Evolutionary conservation across 2,888 invertebrate species (phyloP), one percentile per base, ranked within the genome.

Genomic region (Apamea sordens): DNA sequence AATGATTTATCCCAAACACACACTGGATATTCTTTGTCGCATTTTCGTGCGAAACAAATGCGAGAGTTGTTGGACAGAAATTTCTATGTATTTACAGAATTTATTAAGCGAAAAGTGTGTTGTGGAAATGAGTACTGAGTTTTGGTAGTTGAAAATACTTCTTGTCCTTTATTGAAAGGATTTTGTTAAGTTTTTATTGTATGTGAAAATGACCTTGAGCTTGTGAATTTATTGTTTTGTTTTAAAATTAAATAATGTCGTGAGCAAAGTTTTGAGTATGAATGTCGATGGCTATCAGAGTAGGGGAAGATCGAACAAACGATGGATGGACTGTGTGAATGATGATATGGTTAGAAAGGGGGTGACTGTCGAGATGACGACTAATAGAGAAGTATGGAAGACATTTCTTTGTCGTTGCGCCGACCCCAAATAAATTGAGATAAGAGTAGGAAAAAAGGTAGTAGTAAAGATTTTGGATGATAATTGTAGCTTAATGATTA

Each of bases 1-100:
- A 95, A 95, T 96, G 96, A 96, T 96, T 96, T 96, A 96, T 94
- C 86, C 89, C 83, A 91, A 91, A 90, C 91, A 92, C 91, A 92
- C 91, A 91, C 88, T 86, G 92, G 90, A 88, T 93, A 92, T 94
- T 94, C 93, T 94, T 93, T 93, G 93, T 93, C 92, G 92, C 92
- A 91, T 93, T 93, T 94, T 94, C 92, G 85, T 90, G 80, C 83
- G 86, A 89, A 90, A 88, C 91, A 92, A 91, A 91, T 84, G 77
- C 74, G 81, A 73, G 32, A 74, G 36, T 24, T 28, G 56, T 69
- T 41, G 67, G 65, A 71, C 59, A 65, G 69, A 68, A 65, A 79
- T 76, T 72, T 82, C 82, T 87, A 75, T 81, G 53, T 82, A 47
- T 78, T 80, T 76, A 75, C 24, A 32, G 59, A 84, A 78, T 82